These are phyloP conservation scores for Bubalus kerabau DNA, from an alignment of 2,113 vertebrate genomes.

Conservation along the genomic window DNA sequence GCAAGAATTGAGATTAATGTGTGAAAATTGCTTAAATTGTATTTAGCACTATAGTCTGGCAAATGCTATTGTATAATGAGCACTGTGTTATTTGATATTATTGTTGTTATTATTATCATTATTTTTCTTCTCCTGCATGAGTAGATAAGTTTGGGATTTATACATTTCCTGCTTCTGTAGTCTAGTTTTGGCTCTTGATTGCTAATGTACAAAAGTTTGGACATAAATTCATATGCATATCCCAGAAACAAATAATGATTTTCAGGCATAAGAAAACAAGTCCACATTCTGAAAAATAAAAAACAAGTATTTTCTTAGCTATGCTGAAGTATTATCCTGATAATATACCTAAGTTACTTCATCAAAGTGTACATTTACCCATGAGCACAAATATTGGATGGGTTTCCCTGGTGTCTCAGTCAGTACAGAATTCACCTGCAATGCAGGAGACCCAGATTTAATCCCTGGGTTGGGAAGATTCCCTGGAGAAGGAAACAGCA, in stretches of 20 bases:
- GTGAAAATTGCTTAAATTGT: neutral
- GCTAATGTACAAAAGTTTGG: neutral
- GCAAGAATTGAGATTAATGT: neutral
- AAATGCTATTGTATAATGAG: neutral
- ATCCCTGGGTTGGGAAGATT: neutral
- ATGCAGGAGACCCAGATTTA: neutral
- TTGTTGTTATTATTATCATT: neutral
- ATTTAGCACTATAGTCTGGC: neutral
- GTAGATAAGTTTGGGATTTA: neutral
- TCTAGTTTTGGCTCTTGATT: neutral
- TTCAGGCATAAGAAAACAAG: neutral
- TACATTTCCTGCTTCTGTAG: neutral
- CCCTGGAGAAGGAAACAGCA: neutral
- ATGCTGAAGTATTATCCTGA: neutral
- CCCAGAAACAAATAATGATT: neutral
- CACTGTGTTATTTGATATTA: neutral
- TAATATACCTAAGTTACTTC: neutral
- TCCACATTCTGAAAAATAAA: neutral
- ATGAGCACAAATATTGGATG: neutral
- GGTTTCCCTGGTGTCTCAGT: neutral
- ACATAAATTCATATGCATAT: neutral
- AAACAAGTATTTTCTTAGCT: neutral
- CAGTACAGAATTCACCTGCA: neutral
- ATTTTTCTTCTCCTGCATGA: neutral
- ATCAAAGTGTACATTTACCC: neutral